phyloP scores from a whole-genome alignment of 2,797 vertebrate genomes.

The Clarias laeviceps region DNA sequence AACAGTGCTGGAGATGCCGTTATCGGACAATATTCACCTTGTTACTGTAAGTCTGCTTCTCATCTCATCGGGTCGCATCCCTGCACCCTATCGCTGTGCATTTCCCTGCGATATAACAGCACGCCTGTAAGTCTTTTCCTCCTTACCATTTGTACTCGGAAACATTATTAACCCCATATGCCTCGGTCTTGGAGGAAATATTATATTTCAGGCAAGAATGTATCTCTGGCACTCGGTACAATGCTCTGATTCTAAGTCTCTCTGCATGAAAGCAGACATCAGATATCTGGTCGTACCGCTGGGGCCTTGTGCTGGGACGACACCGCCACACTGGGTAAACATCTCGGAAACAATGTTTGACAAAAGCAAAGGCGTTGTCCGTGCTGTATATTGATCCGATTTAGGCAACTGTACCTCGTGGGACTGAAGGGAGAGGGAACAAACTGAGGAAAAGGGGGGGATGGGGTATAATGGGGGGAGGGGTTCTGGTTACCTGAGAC shows the following conservation, averaged over 20 bases:
- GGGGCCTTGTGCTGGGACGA: slow-evolving; percentile 43
- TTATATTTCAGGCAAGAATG: slow-evolving; percentile 47
- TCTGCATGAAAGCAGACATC: slow-evolving; percentile 43
- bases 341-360: slow-evolving; percentile 45
- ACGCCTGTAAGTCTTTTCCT: not conserved
- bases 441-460: slow-evolving; percentile 1
- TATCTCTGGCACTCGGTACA: slow-evolving; percentile 33
- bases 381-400: slow-evolving; percentile 42
- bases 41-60: not conserved
- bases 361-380: slow-evolving; percentile 48
- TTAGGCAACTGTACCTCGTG: slow-evolving; percentile 52
- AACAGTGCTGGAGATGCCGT: not conserved
- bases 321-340: slow-evolving; percentile 49
- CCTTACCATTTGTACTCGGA: not conserved
- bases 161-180: slow-evolving; percentile 26
- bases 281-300: slow-evolving; percentile 43
- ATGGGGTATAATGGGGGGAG: too few species aligned
- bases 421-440: slow-evolving; percentile 27
- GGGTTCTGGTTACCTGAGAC: slow-evolving; percentile 53
- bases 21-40: not conserved
- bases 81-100: not conserved
- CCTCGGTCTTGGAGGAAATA: slow-evolving; percentile 38
- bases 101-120: slow-evolving; percentile 11
- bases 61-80: not conserved
- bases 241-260: slow-evolving; percentile 39